These are phyloP conservation scores for Uria aalge DNA, from an alignment of 2,113 vertebrate genomes.

Conservation along the genomic window DNA sequence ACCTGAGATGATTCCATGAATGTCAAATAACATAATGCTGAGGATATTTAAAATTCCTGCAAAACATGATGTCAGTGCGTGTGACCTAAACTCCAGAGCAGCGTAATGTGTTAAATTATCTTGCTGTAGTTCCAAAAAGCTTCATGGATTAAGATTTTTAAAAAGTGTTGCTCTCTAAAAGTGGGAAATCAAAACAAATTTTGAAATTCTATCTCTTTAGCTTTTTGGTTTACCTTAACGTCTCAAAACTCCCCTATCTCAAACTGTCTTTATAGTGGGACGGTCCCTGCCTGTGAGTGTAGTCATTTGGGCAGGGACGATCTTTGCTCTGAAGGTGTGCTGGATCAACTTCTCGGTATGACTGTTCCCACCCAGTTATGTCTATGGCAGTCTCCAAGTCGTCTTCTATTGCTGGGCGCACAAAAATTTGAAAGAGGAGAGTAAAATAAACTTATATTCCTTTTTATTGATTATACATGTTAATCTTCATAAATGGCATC, in stretches of 20 bases:
- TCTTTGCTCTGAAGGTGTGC: not conserved
- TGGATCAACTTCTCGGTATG: not conserved
- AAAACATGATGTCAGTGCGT: not conserved
- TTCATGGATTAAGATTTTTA: not conserved
- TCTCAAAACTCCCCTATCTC: not conserved
- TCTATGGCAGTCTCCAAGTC: not conserved
- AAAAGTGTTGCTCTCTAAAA: not conserved
- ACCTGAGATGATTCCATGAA: not conserved
- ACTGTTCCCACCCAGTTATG: not conserved
- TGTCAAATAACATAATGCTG: not conserved
- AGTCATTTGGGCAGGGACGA: not conserved
- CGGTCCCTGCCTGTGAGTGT: not conserved
- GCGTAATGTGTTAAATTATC: not conserved
- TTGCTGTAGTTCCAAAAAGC: constrained; percentile 15
- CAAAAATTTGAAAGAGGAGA: not conserved
- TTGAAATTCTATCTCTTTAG: not conserved
- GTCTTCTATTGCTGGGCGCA: not conserved
- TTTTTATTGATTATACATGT: not conserved
- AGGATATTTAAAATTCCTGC: not conserved
- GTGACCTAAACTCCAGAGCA: not conserved
- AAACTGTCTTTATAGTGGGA: not conserved
- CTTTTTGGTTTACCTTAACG: not conserved
- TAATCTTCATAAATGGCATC: not conserved
- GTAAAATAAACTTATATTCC: not conserved
- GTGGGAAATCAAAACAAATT: not conserved